phyloP scores from a whole-genome alignment of 2,113 vertebrate species.

The Eptesicus fuscus region DNA sequence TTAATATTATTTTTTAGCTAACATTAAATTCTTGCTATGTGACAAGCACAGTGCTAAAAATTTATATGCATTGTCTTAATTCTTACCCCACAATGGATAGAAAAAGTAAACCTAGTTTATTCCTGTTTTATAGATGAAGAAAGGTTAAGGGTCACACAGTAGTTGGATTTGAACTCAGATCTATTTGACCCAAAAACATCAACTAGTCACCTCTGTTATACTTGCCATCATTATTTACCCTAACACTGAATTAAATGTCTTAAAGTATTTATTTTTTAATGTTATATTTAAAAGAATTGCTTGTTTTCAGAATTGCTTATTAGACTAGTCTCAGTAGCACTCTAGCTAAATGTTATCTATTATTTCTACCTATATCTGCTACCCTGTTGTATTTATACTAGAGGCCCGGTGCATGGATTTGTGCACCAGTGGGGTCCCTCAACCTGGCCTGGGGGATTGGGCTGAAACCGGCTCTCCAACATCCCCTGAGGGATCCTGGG shows the following conservation, averaged over 20 bases:
- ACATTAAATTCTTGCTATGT: background rate
- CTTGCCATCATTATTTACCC: background rate
- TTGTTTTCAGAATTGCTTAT: background rate
- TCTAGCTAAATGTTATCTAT: background rate
- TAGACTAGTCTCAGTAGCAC: background rate
- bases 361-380: background rate
- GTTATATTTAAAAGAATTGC: background rate
- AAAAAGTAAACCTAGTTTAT: background rate
- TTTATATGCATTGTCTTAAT: background rate
- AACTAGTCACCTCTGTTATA: background rate
- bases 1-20: constrained; percentile 13
- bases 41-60: background rate
- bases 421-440: too few relatives aligned
- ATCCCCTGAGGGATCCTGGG: too few relatives aligned
- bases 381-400: background rate
- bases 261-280: background rate
- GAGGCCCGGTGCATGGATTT: too few relatives aligned
- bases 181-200: background rate
- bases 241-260: background rate
- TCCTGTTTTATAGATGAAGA: background rate
- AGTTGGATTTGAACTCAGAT: background rate
- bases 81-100: background rate
- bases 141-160: background rate
- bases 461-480: too few relatives aligned
- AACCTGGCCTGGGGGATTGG: too few relatives aligned